phyloP scores from a whole-genome alignment of 1,140 invertebrate genomes.

The Drosophila bipectinata region DNA sequence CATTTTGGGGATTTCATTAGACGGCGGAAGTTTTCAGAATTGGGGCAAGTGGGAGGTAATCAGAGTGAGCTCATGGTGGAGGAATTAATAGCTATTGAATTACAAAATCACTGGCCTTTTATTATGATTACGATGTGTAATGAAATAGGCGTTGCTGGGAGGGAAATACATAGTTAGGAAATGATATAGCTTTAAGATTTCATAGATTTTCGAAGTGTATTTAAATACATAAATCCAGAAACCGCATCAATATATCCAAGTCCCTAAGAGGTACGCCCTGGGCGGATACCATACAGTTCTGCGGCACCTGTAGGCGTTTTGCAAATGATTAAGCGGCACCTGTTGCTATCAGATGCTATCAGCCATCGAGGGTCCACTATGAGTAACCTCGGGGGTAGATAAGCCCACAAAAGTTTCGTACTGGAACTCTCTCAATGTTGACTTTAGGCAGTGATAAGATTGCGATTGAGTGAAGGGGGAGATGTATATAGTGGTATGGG shows the following conservation, averaged over 20 bases:
- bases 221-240: too few species aligned
- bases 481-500: slow-evolving; percentile 2
- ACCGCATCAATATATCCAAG: too few species aligned
- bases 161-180: neutral
- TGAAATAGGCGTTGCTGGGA: neutral
- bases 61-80: neutral
- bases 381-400: slow-evolving; percentile 65
- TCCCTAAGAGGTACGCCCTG: neutral
- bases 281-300: neutral
- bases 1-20: slow-evolving; percentile 1
- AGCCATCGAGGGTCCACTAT: slow-evolving; percentile 35
- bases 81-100: neutral
- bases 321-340: slow-evolving; percentile 75
- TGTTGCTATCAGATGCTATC: slow-evolving; percentile 71
- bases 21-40: neutral
- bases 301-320: slow-evolving; percentile 31
- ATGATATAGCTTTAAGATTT: too few species aligned
- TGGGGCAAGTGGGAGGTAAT: too few species aligned
- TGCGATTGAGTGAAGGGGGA: slow-evolving; percentile 45
- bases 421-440: slow-evolving; percentile 48
- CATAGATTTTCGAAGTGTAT: too few species aligned
- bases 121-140: neutral
- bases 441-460: slow-evolving; percentile 64
- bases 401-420: slow-evolving; percentile 45
- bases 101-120: neutral